phyloP scores from a whole-genome alignment of 2,797 vertebrate genomes.

The Moxostoma hubbsi region DNA sequence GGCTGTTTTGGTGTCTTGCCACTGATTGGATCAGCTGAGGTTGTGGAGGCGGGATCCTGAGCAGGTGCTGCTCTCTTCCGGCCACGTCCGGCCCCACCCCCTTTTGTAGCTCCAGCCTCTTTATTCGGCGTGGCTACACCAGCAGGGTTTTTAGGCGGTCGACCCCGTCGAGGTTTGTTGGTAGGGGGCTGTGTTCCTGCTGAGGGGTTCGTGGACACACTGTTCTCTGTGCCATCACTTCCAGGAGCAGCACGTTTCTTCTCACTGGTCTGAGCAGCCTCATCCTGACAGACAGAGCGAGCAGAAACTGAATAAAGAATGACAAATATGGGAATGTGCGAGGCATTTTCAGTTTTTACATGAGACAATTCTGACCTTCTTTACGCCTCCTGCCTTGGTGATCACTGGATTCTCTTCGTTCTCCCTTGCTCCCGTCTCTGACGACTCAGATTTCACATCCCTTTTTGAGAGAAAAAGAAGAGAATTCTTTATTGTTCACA shows the following conservation, averaged over 20 bases:
- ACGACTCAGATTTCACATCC: constrained; percentile 83
- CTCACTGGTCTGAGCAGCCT: constrained; percentile 79
- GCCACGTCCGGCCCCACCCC: constrained; percentile 84
- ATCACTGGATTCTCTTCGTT: constrained; percentile 96
- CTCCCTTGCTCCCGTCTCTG: constrained; percentile 89
- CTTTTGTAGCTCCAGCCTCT: constrained; percentile 75
- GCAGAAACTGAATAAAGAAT: neutral
- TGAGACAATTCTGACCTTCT: constrained; percentile 77
- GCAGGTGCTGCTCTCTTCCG: constrained; percentile 86
- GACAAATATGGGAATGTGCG: neutral
- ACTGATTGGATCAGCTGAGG: constrained; percentile 84
- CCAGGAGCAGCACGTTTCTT: constrained; percentile 76
- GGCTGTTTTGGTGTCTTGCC: constrained; percentile 96
- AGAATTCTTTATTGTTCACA: neutral
- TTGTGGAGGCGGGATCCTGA: constrained; percentile 79
- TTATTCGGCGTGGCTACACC: constrained; percentile 77
- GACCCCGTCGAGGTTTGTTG: constrained; percentile 88
- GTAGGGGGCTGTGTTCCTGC: constrained; percentile 79
- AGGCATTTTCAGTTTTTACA: neutral
- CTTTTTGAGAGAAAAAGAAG: constrained; percentile 63
- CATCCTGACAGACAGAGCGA: constrained; percentile 74
- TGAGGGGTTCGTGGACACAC: constrained; percentile 80
- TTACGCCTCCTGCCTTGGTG: constrained; percentile 85
- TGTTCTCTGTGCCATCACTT: constrained; percentile 83
- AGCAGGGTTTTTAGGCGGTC: constrained; percentile 86